Evolutionary conservation across 2,888 invertebrate species (phyloP), one percentile per base, ranked within the genome.

Genomic region (Steinernema carpocapsae): DNA sequence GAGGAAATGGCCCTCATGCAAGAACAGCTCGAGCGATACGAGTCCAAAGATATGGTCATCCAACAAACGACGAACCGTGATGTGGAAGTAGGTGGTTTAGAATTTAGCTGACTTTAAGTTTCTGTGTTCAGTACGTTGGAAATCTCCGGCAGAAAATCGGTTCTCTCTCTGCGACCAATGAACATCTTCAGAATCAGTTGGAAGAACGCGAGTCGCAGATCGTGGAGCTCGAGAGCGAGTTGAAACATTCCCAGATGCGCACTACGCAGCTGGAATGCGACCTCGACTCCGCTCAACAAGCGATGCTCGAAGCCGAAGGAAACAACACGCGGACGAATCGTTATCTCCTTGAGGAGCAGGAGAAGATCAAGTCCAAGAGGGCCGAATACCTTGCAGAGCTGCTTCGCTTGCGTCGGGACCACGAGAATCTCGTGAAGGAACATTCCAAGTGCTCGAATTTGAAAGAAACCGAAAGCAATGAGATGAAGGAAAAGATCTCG

Each of bases 381-480:
- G 77, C 78, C 26, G 75, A 78, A 32, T 59, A 79, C 14, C 77
- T 78, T 26, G 71, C 70, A 37, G 78, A 78, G 24, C 72, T 74
- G 37, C 42, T 79, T 70, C 73, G 72, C 17, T 45, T 80, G 3
- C 77, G 77, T 42, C 48, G 72, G 45, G 74, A 79, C n/a, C 42
- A 64, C 43, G 64, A 72, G 14, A 45, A 19, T 26, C 56, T 56
- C 56, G 4, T 26, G 24, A 56, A 56, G 6, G 56, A 19, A 4
- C 56, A 56, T 22, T 17, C 22, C 4, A 56, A 56, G 14, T 56
- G 56, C 26, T 19, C 56, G 22, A 24, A 56, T 26, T 12, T 56
- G 24, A 56, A 56, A 26, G 14, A 56, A 14, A 2, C 22, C 14
- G 24, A 56, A 56, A 19, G 6, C 22, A 22, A 6, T 24, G 56